These are phyloP conservation scores for Falcaria lacertinaria DNA, from an alignment of 2,888 invertebrate genomes.

Conservation along the genomic window DNA sequence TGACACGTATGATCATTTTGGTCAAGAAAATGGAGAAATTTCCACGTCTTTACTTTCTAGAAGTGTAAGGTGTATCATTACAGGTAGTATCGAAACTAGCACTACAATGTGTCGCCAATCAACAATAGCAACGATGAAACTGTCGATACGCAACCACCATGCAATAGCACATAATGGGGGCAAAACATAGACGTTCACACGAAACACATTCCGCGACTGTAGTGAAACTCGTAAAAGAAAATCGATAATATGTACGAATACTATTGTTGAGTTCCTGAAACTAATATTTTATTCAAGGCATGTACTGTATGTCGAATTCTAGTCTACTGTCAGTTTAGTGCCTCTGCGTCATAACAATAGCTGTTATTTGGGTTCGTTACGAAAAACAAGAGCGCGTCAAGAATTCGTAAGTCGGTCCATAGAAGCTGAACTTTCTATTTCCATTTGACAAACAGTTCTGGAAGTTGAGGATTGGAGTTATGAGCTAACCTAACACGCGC, in stretches of 20 bases:
- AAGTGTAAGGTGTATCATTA: neutral
- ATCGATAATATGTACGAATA: slow-evolving; percentile 30
- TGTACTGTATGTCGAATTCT: slow-evolving; percentile 4
- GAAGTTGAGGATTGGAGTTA: slow-evolving; percentile 28
- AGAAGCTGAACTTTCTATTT: slow-evolving; percentile 10
- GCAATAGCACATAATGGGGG: slow-evolving; percentile 14
- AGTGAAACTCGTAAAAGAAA: slow-evolving; percentile 45
- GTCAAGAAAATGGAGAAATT: too few species aligned
- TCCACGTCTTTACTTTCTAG: neutral
- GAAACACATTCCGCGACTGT: slow-evolving; percentile 28
- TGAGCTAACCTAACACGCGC: slow-evolving; percentile 25
- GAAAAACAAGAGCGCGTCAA: slow-evolving; percentile 17
- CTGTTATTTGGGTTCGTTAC: slow-evolving; percentile 15
- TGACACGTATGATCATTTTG: neutral
- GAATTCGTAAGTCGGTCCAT: slow-evolving; percentile 10
- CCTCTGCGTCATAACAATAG: slow-evolving; percentile 15
- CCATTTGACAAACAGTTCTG: neutral
- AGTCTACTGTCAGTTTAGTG: slow-evolving; percentile 13
- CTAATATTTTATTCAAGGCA: slow-evolving; percentile 12
- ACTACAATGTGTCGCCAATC: neutral
- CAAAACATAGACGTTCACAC: slow-evolving; percentile 41
- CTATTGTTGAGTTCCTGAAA: slow-evolving; percentile 33
- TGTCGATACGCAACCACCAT: slow-evolving; percentile 16
- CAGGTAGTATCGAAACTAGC: neutral
- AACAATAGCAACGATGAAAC: slow-evolving; percentile 8